Evolutionary conservation across 2,113 vertebrate genomes (phyloP).

Genomic region (Numida meleagris): DNA sequence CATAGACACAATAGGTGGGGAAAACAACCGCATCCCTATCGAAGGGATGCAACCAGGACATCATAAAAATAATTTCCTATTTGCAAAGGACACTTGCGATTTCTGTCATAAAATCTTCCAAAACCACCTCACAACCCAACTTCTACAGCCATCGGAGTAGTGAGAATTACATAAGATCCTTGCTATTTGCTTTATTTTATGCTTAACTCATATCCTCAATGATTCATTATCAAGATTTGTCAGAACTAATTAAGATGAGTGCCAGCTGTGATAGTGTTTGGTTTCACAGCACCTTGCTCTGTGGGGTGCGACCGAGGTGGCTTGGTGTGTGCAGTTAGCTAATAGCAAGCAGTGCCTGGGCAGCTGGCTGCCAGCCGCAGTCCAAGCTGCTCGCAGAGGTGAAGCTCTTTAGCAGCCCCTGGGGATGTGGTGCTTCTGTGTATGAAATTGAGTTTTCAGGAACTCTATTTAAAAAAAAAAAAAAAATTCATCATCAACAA

Average conservation of each 20-base stretch:
- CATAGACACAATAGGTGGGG: neutral
- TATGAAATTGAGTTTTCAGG: neutral
- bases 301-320: neutral
- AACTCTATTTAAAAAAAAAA: neutral
- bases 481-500: too few species aligned
- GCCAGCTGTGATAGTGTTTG: neutral
- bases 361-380: fast-evolving
- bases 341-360: fast-evolving
- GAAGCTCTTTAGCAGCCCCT: neutral
- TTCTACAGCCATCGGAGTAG: constrained; percentile 11
- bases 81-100: neutral
- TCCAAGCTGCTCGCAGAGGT: neutral
- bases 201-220: constrained; percentile 10
- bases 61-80: neutral
- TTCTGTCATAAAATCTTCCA: constrained; percentile 9
- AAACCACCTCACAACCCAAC: neutral
- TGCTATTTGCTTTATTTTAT: neutral
- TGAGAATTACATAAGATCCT: constrained; percentile 8
- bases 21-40: neutral
- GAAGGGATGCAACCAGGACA: neutral
- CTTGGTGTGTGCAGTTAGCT: fast-evolving
- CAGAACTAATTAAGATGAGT: constrained; percentile 37
- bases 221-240: constrained; percentile 48
- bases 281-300: neutral
- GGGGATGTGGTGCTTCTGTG: neutral